These are phyloP conservation scores for Galerucella nymphaeae DNA, from an alignment of 2,888 invertebrate genomes.

Conservation along the genomic window DNA sequence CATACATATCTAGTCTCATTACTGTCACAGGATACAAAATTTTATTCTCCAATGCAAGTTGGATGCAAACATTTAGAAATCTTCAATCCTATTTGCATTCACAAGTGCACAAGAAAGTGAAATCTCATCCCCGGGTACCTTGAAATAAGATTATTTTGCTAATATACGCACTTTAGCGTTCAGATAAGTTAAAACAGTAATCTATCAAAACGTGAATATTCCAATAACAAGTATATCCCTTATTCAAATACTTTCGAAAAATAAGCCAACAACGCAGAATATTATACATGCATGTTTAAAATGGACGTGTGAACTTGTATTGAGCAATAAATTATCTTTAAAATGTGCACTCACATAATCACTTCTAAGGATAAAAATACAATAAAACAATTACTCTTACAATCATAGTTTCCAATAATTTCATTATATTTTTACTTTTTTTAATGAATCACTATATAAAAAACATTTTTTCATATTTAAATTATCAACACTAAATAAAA, in stretches of 20 bases:
- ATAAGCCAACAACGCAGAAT: constrained; percentile 13
- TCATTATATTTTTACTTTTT: constrained; percentile 10
- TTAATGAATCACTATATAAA: constrained; percentile 23
- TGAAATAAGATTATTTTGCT: too few relatives aligned
- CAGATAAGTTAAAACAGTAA: neutral
- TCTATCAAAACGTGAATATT: neutral
- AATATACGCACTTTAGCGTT: too few relatives aligned
- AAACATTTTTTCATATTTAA: neutral
- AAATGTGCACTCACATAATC: constrained; percentile 33
- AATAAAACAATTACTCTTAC: constrained; percentile 9
- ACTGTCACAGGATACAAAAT: too few relatives aligned
- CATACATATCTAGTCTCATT: too few relatives aligned
- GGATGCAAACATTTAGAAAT: too few relatives aligned
- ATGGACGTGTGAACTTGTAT: constrained; percentile 30
- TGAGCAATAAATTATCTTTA: constrained; percentile 33
- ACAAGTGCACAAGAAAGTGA: too few relatives aligned
- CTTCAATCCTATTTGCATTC: too few relatives aligned
- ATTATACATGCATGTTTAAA: constrained; percentile 25
- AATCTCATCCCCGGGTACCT: too few relatives aligned
- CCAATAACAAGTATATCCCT: neutral
- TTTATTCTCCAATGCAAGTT: too few relatives aligned
- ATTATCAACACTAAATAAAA: neutral
- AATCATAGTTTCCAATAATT: constrained; percentile 3
- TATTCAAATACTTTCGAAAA: constrained; percentile 17
- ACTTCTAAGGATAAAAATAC: constrained; percentile 24